phyloP scores from a whole-genome alignment of 2,113 vertebrate genomes.

The Actenoides hombroni region DNA sequence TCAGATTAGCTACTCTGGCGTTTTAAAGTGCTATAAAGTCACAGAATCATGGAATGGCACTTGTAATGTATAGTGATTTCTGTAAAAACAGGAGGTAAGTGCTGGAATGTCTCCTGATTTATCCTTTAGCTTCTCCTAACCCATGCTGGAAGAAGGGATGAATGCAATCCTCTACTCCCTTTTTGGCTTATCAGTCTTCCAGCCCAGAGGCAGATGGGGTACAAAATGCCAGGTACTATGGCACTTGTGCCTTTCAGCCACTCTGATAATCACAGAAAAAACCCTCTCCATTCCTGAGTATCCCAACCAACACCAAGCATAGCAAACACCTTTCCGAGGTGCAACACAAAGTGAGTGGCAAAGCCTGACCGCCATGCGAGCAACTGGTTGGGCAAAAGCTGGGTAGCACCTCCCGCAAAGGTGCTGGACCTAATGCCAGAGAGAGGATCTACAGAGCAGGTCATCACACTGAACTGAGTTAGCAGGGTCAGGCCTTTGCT shows the following conservation, averaged over 20 bases:
- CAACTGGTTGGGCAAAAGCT: neutral
- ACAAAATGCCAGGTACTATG: neutral
- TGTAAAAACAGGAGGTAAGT: slow-evolving; percentile 32
- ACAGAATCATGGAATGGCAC: slow-evolving; percentile 16
- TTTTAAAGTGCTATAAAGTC: slow-evolving; percentile 54
- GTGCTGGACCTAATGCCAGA: neutral
- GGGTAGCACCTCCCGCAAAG: neutral
- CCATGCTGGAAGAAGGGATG: neutral
- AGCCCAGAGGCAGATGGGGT: neutral
- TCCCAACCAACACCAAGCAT: neutral
- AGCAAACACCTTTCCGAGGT: neutral
- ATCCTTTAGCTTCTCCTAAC: neutral
- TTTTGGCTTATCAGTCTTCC: neutral
- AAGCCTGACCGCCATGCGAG: neutral
- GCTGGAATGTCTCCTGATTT: slow-evolving; percentile 31
- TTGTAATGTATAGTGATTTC: slow-evolving; percentile 33
- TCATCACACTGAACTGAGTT: accelerated
- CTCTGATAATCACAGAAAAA: neutral
- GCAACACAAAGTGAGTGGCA: accelerated
- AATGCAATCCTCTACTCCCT: neutral
- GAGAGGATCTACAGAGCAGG: neutral
- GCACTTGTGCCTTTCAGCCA: neutral
- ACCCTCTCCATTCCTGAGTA: neutral
- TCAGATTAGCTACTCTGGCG: slow-evolving; percentile 26
- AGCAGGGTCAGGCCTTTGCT: neutral